Evolutionary conservation across 2,888 invertebrate genomes (phyloP), one percentile per base, ranked within the genome.

Genomic region (Drosophila mimetica): DNA sequence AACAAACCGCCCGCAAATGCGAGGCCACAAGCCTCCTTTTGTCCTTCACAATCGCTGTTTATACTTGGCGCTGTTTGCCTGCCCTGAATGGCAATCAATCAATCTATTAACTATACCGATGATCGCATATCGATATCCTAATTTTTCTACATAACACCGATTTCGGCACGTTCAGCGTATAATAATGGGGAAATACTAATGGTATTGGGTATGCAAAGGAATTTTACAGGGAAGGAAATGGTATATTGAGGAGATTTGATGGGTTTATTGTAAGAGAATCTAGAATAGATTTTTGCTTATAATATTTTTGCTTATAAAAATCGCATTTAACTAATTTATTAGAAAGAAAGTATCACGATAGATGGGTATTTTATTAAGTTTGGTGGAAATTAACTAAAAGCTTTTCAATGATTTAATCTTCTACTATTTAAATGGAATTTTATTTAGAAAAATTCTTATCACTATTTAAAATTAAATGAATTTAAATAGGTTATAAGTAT

Each of bases 1-100:
- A 89, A 89, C 89, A 89, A 86, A 89, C 87, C 90, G 90, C 89
- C 89, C 85, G 89, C 77, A 81, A 81, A 77, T 72, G 46, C 53
- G 46, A 41, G 53, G 16, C 11, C 14, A 2, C 28, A 6, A 2
- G 46, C 41, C 18, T 66, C 46, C 42, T 65, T 65, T 64, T 66
- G 39, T 63, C 28, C 47, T 67, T n/a, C 44, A 4, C 41, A 54
- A 57, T 58, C 66, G 69, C 36, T 76, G 71, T 44, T 66, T 58
- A 58, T 72, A 53, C 37, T 86, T 81, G 86, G 79, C 82, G 79
- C 63, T 63, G n/a, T n/a, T n/a, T n/a, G 41, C 57, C 22, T 44
- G 52, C 58, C 36, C 53, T 82, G 79, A 78, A 84, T 86, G 71
- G 81, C 85, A 82, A 82, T 84, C 82, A 82, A 86, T 86, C 82